A percentile compares a stretch with the other conserved stretches of the same genome.
Evolutionary conservation across 2,113 vertebrate genomes (phyloP).

Genomic region (Percina caprodes): DNA sequence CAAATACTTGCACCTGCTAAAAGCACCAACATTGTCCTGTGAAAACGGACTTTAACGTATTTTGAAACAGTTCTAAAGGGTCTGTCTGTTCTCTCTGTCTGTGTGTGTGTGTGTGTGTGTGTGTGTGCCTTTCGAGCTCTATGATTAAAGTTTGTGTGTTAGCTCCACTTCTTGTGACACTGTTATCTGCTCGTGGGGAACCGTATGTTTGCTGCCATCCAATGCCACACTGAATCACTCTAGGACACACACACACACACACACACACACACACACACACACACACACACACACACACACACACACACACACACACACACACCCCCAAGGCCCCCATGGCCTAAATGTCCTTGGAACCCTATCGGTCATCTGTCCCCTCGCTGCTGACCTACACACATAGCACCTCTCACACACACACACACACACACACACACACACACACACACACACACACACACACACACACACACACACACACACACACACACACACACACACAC

Average conservation of each 20-base stretch:
- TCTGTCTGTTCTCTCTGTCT: no score
- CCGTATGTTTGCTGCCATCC: constrained; percentile 76
- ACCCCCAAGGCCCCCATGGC: constrained; percentile 43
- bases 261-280: constrained; percentile 20
- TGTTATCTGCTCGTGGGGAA: constrained; percentile 62
- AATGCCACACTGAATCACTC: constrained; percentile 74
- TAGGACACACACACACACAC: constrained; percentile 13
- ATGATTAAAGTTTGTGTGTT: constrained; percentile 30
- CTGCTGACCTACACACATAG: constrained; percentile 46
- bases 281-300: constrained; percentile 3
- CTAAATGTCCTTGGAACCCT: constrained; percentile 71
- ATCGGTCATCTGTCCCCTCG: constrained; percentile 76
- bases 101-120: background rate
- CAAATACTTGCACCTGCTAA: no score
- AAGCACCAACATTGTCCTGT: no score
- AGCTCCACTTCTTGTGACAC: constrained; percentile 54
- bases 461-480: constrained; percentile 33
- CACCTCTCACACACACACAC: background rate
- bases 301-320: constrained; percentile 1
- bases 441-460: constrained; percentile 19
- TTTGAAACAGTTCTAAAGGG: no score
- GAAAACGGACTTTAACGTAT: no score
- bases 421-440: constrained; percentile 8
- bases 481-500: constrained; percentile 36
- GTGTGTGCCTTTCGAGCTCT: constrained; percentile 7